Evolutionary conservation across 2,797 vertebrate genomes (phyloP), one percentile per base, ranked within the genome.

Genomic region (Sandelia bainsii): DNA sequence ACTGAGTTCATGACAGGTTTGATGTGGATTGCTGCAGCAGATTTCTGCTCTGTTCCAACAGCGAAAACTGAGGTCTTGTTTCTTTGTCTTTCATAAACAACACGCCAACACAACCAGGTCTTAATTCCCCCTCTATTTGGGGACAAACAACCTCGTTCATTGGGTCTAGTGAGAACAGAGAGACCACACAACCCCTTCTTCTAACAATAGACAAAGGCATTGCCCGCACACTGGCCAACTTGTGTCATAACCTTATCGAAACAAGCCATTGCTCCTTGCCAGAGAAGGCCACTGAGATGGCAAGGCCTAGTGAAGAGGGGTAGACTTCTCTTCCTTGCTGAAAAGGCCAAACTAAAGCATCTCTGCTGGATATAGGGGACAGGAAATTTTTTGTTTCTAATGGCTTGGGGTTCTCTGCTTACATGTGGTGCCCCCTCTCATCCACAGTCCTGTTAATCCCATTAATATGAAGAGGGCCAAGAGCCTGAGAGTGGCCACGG

Each of bases 401-500:
- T 68, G 78, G 87, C 90, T 85, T 66, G 69, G 84, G 79, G 84
- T 87, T 89, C 90, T 90, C 87, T 86, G 82, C 88, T 90, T 91
- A 92, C 90, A 91, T 51, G 66, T 73, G 52, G 76, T 84, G 76
- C 79, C 85, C 87, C 89, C 83, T 77, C 88, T 90, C 81, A 85
- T 86, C 84, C 87, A 83, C 88, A 83, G 86, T 44, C 75, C 84
- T 77, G 90, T 82, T 92, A 94, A 94, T 94, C 93, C 92, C 85
- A 94, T 95, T 94, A 94, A 93, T 93, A 93, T 90, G 91, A 93
- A 92, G 92, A 89, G 91, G 85, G 90, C 86, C 86, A 59, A 84
- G 77, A 92, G 87, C 80, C 81, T 76, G 82, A 90, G 87, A 91
- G 80, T 90, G 87, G 89, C 90, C 83, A 80, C 71, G 51, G 86